Evolutionary conservation across 2,113 vertebrate genomes (phyloP).

Genomic region (Odocoileus virginianus): DNA sequence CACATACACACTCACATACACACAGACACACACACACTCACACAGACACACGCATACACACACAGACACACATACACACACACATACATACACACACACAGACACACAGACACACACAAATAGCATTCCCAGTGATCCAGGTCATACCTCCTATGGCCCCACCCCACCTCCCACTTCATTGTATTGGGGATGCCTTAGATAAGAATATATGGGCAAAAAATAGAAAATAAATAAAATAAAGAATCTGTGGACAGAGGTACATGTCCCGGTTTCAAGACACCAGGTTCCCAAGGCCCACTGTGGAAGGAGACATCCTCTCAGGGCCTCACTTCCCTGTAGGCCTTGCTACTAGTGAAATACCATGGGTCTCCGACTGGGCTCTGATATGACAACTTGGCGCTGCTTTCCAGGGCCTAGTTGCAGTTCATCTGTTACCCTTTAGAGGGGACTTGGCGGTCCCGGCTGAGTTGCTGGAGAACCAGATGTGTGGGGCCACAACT

Average conservation of each 20-base stretch:
- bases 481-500: not conserved
- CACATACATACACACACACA: not conserved
- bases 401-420: not conserved
- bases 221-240: not conserved
- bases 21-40: not conserved
- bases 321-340: not conserved
- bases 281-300: not conserved
- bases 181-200: not conserved
- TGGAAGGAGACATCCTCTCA: not conserved
- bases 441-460: not conserved
- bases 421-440: constrained; percentile 11
- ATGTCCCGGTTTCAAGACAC: not conserved
- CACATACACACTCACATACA: rapidly evolving
- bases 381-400: not conserved
- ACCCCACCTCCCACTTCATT: not conserved
- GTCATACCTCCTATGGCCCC: not conserved
- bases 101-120: not conserved
- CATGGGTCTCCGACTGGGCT: not conserved
- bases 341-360: not conserved
- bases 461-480: not conserved
- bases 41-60: too few relatives aligned
- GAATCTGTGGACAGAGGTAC: not conserved
- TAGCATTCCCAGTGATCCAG: not conserved
- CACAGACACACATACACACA: not conserved
- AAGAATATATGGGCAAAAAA: not conserved